These are phyloP conservation scores for Salminus brasiliensis DNA, from an alignment of 2,113 vertebrate genomes.

Conservation along the genomic window DNA sequence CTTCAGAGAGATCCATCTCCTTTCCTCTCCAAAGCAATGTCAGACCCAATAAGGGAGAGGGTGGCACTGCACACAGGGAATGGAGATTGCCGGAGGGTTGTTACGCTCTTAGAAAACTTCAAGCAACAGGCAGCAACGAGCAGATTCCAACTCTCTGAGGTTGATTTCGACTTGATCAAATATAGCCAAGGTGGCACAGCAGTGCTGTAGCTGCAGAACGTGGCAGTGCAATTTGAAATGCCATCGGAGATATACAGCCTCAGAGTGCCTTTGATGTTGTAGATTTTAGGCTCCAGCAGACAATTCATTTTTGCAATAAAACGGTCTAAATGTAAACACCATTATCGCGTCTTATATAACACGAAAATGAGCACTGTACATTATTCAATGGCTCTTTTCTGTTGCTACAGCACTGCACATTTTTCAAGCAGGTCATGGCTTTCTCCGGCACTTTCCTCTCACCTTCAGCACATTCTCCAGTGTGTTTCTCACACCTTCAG, in stretches of 20 bases:
- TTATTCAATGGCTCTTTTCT: neutral
- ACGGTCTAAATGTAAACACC: neutral
- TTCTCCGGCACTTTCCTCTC: neutral
- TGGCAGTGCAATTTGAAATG: constrained; percentile 1
- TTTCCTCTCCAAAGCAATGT: constrained; percentile 31
- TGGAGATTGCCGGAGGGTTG: constrained; percentile 36
- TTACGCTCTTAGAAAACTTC: constrained; percentile 35
- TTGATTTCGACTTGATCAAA: constrained; percentile 21
- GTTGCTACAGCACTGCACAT: neutral
- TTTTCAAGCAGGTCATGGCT: neutral
- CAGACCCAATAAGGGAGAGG: constrained; percentile 34
- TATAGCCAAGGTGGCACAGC: constrained; percentile 12
- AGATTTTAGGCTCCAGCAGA: constrained; percentile 19
- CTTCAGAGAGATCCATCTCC: constrained; percentile 27
- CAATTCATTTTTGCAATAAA: neutral
- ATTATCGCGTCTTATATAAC: neutral
- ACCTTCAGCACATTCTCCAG: too few relatives aligned
- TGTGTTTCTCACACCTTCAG: too few relatives aligned
- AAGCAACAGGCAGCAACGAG: constrained; percentile 32
- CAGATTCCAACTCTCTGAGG: constrained; percentile 28
- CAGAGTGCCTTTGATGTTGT: neutral
- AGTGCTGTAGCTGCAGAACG: neutral
- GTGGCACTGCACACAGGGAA: constrained; percentile 2
- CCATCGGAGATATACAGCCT: constrained; percentile 1
- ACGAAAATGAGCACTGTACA: too few relatives aligned